Percentiles rank a stretch among this genome's conserved stretches.
phyloP scores from a whole-genome alignment of 64 coral and sea anemone species.

The Stichodactyla mertensii region DNA sequence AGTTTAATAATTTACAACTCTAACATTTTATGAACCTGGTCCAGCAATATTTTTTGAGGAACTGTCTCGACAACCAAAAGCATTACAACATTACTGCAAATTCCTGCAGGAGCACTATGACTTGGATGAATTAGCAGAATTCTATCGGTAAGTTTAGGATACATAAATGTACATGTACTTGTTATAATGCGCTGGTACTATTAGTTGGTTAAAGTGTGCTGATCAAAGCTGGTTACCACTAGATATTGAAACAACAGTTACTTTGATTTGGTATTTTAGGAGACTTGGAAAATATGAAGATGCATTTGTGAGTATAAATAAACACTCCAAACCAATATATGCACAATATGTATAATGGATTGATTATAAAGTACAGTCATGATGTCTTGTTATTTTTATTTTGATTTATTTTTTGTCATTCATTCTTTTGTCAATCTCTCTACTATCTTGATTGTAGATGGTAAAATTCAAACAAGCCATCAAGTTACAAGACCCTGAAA shows the following conservation, averaged over 20 bases:
- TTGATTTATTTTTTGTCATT: not conserved
- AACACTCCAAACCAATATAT: not conserved
- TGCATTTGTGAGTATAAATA: constrained; percentile 53
- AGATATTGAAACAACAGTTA: not conserved
- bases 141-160: constrained; percentile 47
- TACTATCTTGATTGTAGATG: constrained; percentile 33
- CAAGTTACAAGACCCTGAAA: constrained; percentile 56
- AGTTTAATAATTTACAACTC: not conserved
- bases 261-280: constrained; percentile 30
- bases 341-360: not conserved
- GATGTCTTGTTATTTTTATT: too few species aligned
- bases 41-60: constrained; percentile 52
- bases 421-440: not conserved
- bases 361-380: not conserved
- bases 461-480: constrained; percentile 67
- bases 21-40: not conserved
- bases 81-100: constrained; percentile 74
- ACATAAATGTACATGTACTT: too few species aligned
- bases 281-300: constrained; percentile 65
- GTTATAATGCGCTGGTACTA: too few species aligned
- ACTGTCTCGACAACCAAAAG: constrained; percentile 60
- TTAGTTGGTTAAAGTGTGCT: too few species aligned
- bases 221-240: too few species aligned
- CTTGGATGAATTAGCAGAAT: constrained; percentile 59
- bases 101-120: constrained; percentile 77